Evolutionary conservation across 2,888 invertebrate genomes (phyloP).

Genomic region (Blera fallax): DNA sequence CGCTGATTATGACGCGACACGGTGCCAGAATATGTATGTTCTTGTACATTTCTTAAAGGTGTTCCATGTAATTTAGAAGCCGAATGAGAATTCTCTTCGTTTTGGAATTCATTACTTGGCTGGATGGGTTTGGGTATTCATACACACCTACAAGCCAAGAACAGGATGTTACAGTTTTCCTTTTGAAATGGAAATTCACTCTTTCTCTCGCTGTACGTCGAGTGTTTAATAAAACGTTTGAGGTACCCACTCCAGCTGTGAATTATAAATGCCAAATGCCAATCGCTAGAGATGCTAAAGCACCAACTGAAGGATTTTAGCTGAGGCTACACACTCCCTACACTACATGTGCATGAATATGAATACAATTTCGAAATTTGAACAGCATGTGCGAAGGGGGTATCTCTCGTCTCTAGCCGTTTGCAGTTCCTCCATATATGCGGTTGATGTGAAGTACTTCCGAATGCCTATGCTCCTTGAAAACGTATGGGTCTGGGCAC

Average conservation of each 20-base stretch:
- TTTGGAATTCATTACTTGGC: conserved; percentile 64
- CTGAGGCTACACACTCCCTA: conserved; percentile 1
- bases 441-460: conserved; percentile 67
- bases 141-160: conserved; percentile 24
- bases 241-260: conserved; percentile 69
- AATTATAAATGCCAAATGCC: conserved; percentile 72
- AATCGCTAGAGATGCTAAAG: conserved; percentile 58
- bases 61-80: conserved; percentile 59
- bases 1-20: conserved; percentile 62
- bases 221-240: conserved; percentile 73
- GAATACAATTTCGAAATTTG: conserved; percentile 70
- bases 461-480: conserved; percentile 53
- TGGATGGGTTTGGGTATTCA: conserved; percentile 11
- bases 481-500: conserved; percentile 2
- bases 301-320: conserved; percentile 61
- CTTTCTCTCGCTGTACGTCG: conserved; percentile 5
- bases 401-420: background rate
- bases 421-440: conserved; percentile 54
- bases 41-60: conserved; percentile 59
- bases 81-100: conserved; percentile 43
- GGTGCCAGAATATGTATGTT: background rate
- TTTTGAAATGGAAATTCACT: conserved; percentile 65
- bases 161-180: conserved; percentile 70
- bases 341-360: conserved; percentile 66
- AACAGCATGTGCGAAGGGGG: conserved; percentile 55